phyloP scores from a whole-genome alignment of 2,113 vertebrate species.

The Perca schrenkii region DNA sequence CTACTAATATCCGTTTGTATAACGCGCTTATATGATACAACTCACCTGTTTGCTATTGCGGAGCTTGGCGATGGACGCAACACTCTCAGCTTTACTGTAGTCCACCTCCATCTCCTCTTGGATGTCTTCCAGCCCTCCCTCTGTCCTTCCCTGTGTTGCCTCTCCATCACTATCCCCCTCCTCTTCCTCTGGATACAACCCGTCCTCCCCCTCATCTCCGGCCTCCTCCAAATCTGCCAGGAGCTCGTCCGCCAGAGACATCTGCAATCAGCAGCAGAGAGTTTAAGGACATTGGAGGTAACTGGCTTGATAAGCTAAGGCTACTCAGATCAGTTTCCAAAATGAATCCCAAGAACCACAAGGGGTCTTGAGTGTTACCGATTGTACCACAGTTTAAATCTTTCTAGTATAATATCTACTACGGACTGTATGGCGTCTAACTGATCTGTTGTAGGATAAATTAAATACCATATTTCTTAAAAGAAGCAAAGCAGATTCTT shows the following conservation, averaged over 20 bases:
- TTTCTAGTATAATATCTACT: neutral
- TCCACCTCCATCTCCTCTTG: slow-evolving; percentile 93
- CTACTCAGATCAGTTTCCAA: neutral
- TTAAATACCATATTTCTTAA: neutral
- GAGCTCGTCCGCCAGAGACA: slow-evolving; percentile 94
- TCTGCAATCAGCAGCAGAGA: slow-evolving; percentile 61
- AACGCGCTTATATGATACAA: neutral
- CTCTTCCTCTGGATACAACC: slow-evolving; percentile 88
- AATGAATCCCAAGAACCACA: neutral
- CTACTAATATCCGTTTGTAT: neutral
- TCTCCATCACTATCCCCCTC: slow-evolving; percentile 90
- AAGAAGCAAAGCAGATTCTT: neutral
- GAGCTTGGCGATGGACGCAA: slow-evolving; percentile 92
- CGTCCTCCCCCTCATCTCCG: slow-evolving; percentile 90
- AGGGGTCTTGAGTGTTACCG: too few species aligned
- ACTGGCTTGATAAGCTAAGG: neutral
- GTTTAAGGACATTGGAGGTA: neutral
- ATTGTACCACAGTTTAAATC: neutral
- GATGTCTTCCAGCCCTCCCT: slow-evolving; percentile 88
- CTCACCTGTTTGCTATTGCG: slow-evolving; percentile 91
- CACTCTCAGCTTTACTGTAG: slow-evolving; percentile 88
- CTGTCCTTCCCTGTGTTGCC: slow-evolving; percentile 65
- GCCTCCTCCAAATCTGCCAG: slow-evolving; percentile 94
- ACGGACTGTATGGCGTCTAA: neutral
- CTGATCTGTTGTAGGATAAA: neutral